Conservation (phyloP, 2,797 vertebrate species). For the Delichon dasypus region DNA sequence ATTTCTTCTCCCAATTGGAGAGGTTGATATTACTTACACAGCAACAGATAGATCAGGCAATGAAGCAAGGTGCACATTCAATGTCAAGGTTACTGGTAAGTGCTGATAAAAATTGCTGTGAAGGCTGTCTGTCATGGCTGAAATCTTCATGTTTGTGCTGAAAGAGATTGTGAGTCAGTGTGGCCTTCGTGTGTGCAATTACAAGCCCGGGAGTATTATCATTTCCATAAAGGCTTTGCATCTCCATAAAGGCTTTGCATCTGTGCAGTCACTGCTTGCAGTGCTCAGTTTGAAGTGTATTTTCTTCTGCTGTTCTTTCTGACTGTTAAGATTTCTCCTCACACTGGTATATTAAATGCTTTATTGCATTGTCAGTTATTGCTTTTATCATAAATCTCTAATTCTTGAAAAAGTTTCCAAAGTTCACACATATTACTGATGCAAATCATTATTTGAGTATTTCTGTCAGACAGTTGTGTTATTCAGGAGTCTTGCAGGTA, state of each 20-base stretch:
- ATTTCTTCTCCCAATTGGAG: constrained; percentile 89
- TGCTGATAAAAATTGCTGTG: background rate
- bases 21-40: constrained; percentile 86
- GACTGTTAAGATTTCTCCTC: background rate
- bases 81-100: constrained; percentile 90
- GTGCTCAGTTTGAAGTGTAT: background rate
- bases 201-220: background rate
- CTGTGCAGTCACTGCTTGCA: background rate
- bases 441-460: background rate
- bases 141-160: background rate
- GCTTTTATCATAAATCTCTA: background rate
- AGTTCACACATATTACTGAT: background rate
- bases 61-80: constrained; percentile 92
- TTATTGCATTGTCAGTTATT: background rate
- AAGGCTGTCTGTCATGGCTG: background rate
- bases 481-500: background rate
- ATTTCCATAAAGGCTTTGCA: background rate
- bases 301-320: background rate
- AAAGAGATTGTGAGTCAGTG: background rate
- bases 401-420: background rate
- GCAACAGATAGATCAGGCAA: constrained; percentile 85
- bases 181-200: background rate
- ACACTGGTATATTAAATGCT: background rate
- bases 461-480: background rate
- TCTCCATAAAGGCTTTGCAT: background rate